Conservation (phyloP, 1,140 invertebrate species). For the Lepidostoma basale region DNA sequence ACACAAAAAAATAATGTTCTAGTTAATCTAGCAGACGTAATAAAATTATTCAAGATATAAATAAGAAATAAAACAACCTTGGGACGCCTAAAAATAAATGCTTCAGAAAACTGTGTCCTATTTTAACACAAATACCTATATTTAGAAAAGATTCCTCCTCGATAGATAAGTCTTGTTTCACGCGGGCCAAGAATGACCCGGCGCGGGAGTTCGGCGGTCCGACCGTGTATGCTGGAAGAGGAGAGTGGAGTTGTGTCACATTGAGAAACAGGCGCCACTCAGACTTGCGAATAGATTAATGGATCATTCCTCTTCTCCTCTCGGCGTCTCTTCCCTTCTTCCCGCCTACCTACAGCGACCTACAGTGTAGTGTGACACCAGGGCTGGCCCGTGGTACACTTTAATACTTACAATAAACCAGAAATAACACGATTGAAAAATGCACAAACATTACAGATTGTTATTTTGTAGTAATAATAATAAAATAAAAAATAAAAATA, state of each 20-base stretch:
- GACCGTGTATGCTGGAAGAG: constrained; percentile 5
- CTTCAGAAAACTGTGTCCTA: too few species aligned
- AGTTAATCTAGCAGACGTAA: too few species aligned
- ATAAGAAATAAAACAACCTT: too few species aligned
- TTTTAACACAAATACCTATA: not conserved
- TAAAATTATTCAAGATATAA: too few species aligned
- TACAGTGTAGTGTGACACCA: constrained; percentile 23
- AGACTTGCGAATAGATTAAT: constrained; percentile 67
- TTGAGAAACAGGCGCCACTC: constrained; percentile 58
- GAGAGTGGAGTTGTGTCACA: constrained; percentile 37
- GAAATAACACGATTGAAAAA: too few species aligned
- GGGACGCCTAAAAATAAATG: too few species aligned
- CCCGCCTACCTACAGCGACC: constrained; percentile 19
- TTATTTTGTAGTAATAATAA: too few species aligned
- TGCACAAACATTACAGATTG: too few species aligned
- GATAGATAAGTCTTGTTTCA: constrained; percentile 50
- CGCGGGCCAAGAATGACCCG: constrained; percentile 12
- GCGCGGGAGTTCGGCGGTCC: not conserved
- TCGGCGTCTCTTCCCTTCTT: constrained; percentile 5
- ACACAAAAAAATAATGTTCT: too few species aligned
- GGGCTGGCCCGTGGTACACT: too few species aligned
- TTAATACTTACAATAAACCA: too few species aligned
- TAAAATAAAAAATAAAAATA: too few species aligned
- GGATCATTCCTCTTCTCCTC: constrained; percentile 62
- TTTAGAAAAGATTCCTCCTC: constrained; percentile 9